These are phyloP conservation scores for Myopa tessellatipennis DNA, from an alignment of 2,888 invertebrate genomes.

Conservation along the genomic window DNA sequence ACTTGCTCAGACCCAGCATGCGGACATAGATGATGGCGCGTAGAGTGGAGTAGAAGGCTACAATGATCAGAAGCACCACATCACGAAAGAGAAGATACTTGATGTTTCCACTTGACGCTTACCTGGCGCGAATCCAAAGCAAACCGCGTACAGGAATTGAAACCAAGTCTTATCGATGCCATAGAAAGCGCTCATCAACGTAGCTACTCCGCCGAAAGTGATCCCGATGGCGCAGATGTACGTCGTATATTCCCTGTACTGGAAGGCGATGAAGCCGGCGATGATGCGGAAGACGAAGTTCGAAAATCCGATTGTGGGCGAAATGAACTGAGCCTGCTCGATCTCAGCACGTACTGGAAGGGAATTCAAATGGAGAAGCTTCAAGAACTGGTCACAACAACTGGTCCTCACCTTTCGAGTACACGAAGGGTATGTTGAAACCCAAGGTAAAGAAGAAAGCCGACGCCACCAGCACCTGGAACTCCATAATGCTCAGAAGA, in stretches of 20 bases:
- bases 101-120: not conserved
- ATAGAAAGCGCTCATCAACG: slow-evolving; percentile 76
- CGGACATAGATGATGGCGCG: slow-evolving; percentile 83
- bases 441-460: slow-evolving; percentile 81
- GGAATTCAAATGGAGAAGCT: not conserved
- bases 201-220: slow-evolving; percentile 69
- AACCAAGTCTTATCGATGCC: slow-evolving; percentile 59
- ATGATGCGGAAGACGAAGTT: slow-evolving; percentile 72
- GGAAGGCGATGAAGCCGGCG: slow-evolving; percentile 58
- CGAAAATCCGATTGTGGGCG: slow-evolving; percentile 75
- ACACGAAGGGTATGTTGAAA: slow-evolving; percentile 83
- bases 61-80: not conserved
- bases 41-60: slow-evolving; percentile 81
- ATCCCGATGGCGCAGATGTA: slow-evolving; percentile 58
- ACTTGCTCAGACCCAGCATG: slow-evolving; percentile 78
- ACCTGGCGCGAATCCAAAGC: slow-evolving; percentile 61
- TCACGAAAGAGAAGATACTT: not conserved
- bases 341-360: slow-evolving; percentile 46
- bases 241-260: slow-evolving; percentile 51
- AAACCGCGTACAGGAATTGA: slow-evolving; percentile 56
- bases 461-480: slow-evolving; percentile 63
- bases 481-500: slow-evolving; percentile 57
- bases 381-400: not conserved
- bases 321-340: slow-evolving; percentile 44
- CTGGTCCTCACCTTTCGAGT: slow-evolving; percentile 65